phyloP scores from a whole-genome alignment of 1,140 invertebrate species.

The Lepidurus apus region DNA sequence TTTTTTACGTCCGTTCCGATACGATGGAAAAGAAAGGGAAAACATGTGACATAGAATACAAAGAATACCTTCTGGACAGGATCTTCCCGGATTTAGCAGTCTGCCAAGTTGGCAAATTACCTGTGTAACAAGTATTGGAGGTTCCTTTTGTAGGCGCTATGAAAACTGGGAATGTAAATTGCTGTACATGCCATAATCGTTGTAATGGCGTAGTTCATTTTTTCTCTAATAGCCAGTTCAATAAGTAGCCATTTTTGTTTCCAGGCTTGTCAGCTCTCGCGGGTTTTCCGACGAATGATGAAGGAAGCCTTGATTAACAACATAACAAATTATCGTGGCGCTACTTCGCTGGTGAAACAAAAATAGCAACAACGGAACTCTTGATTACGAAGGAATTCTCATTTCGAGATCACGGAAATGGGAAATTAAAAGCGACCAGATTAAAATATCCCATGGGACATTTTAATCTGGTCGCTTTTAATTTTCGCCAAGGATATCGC shows the following conservation, averaged over 20 bases:
- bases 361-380: background rate
- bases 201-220: background rate
- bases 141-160: too few species aligned
- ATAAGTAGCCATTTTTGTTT: background rate
- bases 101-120: background rate
- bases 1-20: background rate
- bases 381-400: background rate
- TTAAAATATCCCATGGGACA: too few species aligned
- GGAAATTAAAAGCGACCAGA: too few species aligned
- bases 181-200: too few species aligned
- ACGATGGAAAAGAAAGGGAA: background rate
- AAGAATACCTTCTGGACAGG: background rate
- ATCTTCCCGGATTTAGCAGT: constrained; percentile 14
- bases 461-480: background rate
- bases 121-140: background rate
- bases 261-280: background rate
- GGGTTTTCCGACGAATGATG: background rate
- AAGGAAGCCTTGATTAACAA: background rate
- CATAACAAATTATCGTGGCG: background rate
- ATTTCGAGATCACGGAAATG: background rate
- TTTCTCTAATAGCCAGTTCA: background rate
- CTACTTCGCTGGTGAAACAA: background rate
- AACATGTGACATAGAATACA: background rate
- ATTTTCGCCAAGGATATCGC: background rate
- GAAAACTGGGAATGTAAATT: too few species aligned